Conservation (phyloP, 2,888 invertebrate species). For the Himalopsyche japonica region DNA sequence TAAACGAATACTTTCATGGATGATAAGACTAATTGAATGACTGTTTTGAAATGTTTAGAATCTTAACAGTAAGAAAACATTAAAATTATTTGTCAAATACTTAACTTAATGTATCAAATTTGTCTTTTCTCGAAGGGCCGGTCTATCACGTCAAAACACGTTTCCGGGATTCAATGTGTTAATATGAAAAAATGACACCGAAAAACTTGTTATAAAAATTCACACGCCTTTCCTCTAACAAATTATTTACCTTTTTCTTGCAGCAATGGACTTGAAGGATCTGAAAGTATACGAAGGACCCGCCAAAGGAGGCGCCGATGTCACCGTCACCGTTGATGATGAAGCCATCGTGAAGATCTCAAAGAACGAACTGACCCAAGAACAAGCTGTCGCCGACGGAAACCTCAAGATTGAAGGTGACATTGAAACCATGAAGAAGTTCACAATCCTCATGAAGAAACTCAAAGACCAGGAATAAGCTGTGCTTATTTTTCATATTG, state of each 20-base stretch:
- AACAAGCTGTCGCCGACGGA: slow-evolving; percentile 17
- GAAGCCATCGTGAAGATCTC: slow-evolving; percentile 9
- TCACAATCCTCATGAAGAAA: neutral
- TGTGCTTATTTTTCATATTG: neutral
- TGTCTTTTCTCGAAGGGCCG: too few relatives aligned
- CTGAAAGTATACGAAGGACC: slow-evolving; percentile 27
- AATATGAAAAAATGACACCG: too few relatives aligned
- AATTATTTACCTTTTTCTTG: neutral
- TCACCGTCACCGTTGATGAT: slow-evolving; percentile 28
- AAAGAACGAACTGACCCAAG: slow-evolving; percentile 17
- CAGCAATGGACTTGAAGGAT: slow-evolving; percentile 32
- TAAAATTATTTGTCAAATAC: too few relatives aligned
- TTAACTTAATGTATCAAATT: too few relatives aligned
- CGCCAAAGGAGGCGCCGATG: slow-evolving; percentile 9
- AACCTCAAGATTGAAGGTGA: slow-evolving; percentile 25
- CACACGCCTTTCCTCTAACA: neutral
- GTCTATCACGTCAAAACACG: too few relatives aligned
- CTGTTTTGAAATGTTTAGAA: too few relatives aligned
- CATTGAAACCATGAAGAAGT: slow-evolving; percentile 17
- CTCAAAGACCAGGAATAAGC: neutral
- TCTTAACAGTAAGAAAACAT: too few relatives aligned
- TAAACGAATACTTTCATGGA: too few relatives aligned
- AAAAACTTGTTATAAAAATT: too few relatives aligned
- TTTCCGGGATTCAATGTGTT: too few relatives aligned
- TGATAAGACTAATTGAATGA: too few relatives aligned